Conservation (phyloP, 2,113 vertebrate species). For the Myrmophylax atrothorax region DNA sequence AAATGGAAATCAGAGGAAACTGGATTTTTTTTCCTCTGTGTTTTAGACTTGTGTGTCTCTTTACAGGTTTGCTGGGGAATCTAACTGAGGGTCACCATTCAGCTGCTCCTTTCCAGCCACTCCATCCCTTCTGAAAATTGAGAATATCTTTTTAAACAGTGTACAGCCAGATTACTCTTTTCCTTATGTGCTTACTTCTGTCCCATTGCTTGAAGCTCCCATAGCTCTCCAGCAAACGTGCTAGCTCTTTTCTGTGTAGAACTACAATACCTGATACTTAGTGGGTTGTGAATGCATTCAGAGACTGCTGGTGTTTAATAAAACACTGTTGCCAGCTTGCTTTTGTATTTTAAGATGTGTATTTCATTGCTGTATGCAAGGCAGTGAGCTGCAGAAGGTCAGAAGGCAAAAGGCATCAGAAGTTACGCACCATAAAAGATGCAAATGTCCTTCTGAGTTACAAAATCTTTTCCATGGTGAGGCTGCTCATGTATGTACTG, state of each 20-base stretch:
- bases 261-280: not conserved
- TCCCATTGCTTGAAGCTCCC: not conserved
- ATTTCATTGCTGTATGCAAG: not conserved
- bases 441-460: not conserved
- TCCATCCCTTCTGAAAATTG: not conserved
- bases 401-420: not conserved
- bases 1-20: not conserved
- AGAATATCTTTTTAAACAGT: not conserved
- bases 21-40: not conserved
- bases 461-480: not conserved
- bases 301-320: not conserved
- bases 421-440: accelerated
- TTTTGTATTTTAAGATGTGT: not conserved
- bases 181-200: not conserved
- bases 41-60: not conserved
- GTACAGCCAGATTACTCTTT: not conserved
- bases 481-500: accelerated
- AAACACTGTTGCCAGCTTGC: not conserved
- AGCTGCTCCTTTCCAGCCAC: accelerated
- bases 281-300: not conserved
- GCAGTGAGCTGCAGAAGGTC: not conserved
- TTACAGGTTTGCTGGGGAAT: not conserved
- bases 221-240: not conserved
- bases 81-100: not conserved
- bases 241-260: not conserved